phyloP scores from a whole-genome alignment of 2,113 vertebrate species.

The Anas platyrhynchos region DNA sequence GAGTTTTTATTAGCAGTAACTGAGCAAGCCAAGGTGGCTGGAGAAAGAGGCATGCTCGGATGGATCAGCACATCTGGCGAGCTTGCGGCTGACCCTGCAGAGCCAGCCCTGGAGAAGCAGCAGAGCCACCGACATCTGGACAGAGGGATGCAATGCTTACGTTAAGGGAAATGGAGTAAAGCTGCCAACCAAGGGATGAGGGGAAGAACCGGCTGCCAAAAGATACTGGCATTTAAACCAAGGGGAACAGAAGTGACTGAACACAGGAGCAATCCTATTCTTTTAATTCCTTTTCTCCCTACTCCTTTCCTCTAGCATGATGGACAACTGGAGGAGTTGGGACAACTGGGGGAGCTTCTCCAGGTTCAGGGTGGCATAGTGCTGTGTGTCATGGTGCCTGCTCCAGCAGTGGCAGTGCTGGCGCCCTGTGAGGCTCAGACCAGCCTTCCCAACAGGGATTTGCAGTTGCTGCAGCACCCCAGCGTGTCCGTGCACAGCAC shows the following conservation, averaged over 20 bases:
- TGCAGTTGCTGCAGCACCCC: not conserved
- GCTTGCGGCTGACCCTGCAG: not conserved
- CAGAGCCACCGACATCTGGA: not conserved
- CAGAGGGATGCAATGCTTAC: not conserved
- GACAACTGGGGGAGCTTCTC: not conserved
- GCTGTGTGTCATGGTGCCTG: not conserved
- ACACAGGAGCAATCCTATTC: not conserved
- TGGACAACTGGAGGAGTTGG: too few species aligned
- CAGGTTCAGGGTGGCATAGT: fast-evolving
- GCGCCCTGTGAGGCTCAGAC: not conserved
- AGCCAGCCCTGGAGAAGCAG: not conserved
- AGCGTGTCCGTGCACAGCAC: not conserved
- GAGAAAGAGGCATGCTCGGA: not conserved
- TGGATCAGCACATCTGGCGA: fast-evolving
- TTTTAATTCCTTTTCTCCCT: not conserved
- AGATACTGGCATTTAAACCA: not conserved
- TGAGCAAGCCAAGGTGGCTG: not conserved
- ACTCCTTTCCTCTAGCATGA: too few species aligned
- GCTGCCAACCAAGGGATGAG: not conserved
- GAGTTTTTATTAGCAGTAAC: not conserved
- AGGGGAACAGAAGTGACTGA: not conserved
- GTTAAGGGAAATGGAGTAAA: not conserved
- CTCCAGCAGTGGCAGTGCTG: not conserved
- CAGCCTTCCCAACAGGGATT: not conserved
- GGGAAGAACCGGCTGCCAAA: not conserved